These are phyloP conservation scores for Strigops habroptila DNA, from an alignment of 2,113 vertebrate genomes.

Conservation along the genomic window DNA sequence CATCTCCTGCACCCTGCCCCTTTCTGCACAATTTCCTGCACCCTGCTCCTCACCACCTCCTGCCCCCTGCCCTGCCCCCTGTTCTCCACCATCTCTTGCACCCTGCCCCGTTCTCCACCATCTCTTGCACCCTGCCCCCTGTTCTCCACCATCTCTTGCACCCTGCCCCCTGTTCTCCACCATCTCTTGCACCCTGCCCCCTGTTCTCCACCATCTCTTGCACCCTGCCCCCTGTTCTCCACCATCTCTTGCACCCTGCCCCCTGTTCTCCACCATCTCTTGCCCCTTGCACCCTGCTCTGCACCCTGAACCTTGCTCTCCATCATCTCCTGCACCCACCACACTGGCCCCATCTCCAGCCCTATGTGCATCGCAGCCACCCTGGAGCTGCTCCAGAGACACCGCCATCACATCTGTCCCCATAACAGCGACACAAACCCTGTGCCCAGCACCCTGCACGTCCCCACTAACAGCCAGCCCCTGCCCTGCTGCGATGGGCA, in stretches of 20 bases:
- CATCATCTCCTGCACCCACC: no score
- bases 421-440: neutral
- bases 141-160: no score
- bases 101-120: neutral
- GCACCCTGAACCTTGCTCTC: neutral
- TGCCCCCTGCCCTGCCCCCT: no score
- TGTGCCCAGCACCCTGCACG: rapidly evolving
- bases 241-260: no score
- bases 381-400: neutral
- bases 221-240: no score
- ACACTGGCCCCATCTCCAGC: neutral
- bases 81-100: neutral
- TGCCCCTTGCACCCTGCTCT: neutral
- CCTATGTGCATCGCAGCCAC: neutral
- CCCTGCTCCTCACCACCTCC: no score
- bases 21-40: neutral
- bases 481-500: neutral
- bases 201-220: no score
- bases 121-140: no score
- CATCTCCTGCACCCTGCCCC: no score
- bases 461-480: rapidly evolving
- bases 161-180: no score
- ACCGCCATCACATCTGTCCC: neutral
- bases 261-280: neutral
- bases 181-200: no score